Conservation (phyloP, 2,797 vertebrate species). For the Gadopsis marmoratus region DNA sequence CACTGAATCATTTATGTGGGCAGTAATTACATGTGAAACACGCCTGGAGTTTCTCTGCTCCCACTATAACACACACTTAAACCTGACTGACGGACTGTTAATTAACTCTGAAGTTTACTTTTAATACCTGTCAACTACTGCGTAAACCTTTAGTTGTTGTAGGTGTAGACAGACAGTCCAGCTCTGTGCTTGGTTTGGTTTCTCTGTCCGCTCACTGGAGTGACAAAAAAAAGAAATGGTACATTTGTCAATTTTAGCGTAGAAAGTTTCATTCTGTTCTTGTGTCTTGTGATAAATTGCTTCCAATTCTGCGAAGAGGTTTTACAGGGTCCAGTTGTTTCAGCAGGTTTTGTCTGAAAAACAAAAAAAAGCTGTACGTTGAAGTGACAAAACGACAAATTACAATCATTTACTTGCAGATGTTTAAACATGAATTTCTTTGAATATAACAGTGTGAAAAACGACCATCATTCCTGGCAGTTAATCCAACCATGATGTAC, state of each 20-base stretch:
- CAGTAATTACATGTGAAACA: conserved; percentile 4
- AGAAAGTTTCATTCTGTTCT: background rate
- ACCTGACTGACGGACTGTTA: conserved; percentile 38
- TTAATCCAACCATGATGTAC: conserved; percentile 20
- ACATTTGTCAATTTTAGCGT: background rate
- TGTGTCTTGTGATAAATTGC: conserved; percentile 6
- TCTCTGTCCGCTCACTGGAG: background rate
- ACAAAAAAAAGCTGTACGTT: background rate
- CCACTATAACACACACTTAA: background rate
- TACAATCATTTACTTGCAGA: background rate
- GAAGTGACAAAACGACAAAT: background rate
- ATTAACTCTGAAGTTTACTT: conserved; percentile 28
- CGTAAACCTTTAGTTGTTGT: conserved; percentile 5
- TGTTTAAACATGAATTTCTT: conserved; percentile 3
- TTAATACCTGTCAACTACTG: conserved; percentile 2
- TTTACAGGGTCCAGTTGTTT: conserved; percentile 24
- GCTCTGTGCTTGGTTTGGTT: background rate
- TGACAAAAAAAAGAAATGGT: background rate
- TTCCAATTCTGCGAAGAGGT: conserved; percentile 5
- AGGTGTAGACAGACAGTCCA: conserved; percentile 37
- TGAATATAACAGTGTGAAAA: background rate
- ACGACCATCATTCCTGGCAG: conserved; percentile 7
- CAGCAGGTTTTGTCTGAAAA: background rate
- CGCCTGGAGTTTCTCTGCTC: background rate
- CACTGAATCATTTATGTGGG: conserved; percentile 23